Evolutionary conservation across 2,888 invertebrate species (phyloP).

Genomic region (Plebejus anna): DNA sequence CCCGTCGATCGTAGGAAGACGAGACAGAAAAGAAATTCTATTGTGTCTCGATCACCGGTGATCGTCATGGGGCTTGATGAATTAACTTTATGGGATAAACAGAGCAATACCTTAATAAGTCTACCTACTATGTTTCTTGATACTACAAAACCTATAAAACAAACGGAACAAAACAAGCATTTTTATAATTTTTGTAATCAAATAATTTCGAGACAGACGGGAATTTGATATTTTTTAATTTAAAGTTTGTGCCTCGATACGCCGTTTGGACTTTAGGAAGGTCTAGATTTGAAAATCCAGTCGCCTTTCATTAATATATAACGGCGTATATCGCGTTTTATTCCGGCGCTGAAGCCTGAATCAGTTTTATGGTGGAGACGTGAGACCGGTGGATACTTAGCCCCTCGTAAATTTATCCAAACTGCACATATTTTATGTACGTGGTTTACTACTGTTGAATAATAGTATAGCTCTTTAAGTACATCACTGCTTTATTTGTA

Average conservation of each 20-base stretch:
- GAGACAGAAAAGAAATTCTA: too few relatives aligned
- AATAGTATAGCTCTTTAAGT: conserved; percentile 27
- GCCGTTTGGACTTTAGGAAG: neutral
- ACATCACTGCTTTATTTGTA: conserved; percentile 19
- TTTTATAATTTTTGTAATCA: too few relatives aligned
- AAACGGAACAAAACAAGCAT: too few relatives aligned
- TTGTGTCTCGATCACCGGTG: too few relatives aligned
- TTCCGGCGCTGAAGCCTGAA: conserved; percentile 51
- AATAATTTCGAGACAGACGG: too few relatives aligned
- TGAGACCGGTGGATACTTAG: conserved; percentile 59
- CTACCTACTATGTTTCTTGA: too few relatives aligned
- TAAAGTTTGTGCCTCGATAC: neutral
- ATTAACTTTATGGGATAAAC: too few relatives aligned
- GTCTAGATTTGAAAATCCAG: conserved; percentile 26
- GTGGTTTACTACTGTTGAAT: conserved; percentile 32
- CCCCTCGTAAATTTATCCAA: conserved; percentile 57
- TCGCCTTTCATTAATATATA: conserved; percentile 39
- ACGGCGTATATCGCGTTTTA: conserved; percentile 46
- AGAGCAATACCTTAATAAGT: too few relatives aligned
- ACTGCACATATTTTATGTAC: conserved; percentile 46
- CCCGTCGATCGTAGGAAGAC: too few relatives aligned
- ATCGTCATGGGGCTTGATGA: too few relatives aligned
- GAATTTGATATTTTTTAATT: too few relatives aligned
- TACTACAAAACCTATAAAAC: too few relatives aligned
- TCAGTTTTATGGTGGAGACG: conserved; percentile 70